Conservation (phyloP, 2,888 invertebrate species). For the Cataglyphis altisquamis region DNA sequence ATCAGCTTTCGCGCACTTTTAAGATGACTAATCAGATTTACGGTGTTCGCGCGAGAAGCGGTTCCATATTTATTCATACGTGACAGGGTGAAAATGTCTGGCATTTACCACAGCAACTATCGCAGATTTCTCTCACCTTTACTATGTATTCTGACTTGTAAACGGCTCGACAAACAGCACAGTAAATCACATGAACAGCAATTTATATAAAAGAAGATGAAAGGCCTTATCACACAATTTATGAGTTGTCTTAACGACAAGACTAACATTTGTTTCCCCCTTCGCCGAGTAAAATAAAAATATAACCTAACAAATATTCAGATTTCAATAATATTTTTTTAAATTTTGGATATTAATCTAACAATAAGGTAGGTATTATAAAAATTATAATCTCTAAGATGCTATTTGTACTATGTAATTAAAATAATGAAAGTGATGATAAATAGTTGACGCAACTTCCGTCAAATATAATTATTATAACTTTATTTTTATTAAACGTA, state of each 20-base stretch:
- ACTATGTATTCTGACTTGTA: slow-evolving; percentile 24
- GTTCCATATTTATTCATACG: slow-evolving; percentile 40
- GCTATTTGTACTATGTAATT: too few relatives aligned
- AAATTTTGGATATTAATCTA: neutral
- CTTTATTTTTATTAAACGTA: neutral
- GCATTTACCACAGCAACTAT: slow-evolving; percentile 67
- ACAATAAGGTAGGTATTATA: too few relatives aligned
- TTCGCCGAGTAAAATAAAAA: slow-evolving; percentile 8
- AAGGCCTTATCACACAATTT: slow-evolving; percentile 23
- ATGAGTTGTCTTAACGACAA: slow-evolving; percentile 24
- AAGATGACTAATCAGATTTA: slow-evolving; percentile 13
- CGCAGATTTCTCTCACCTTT: slow-evolving; percentile 71
- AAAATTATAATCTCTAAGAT: neutral
- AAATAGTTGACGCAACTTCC: too few relatives aligned
- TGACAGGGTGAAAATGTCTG: slow-evolving; percentile 72
- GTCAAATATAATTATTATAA: too few relatives aligned
- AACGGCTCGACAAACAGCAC: slow-evolving; percentile 28
- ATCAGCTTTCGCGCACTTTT: neutral
- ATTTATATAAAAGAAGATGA: slow-evolving; percentile 27
- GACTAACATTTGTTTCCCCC: neutral
- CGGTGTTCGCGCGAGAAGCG: slow-evolving; percentile 17
- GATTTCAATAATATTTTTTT: neutral
- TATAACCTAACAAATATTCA: neutral
- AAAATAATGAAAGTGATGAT: too few relatives aligned
- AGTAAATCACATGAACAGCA: slow-evolving; percentile 12